Evolutionary conservation across 2,888 invertebrate genomes (phyloP).

Genomic region (Terebella lapidaria): DNA sequence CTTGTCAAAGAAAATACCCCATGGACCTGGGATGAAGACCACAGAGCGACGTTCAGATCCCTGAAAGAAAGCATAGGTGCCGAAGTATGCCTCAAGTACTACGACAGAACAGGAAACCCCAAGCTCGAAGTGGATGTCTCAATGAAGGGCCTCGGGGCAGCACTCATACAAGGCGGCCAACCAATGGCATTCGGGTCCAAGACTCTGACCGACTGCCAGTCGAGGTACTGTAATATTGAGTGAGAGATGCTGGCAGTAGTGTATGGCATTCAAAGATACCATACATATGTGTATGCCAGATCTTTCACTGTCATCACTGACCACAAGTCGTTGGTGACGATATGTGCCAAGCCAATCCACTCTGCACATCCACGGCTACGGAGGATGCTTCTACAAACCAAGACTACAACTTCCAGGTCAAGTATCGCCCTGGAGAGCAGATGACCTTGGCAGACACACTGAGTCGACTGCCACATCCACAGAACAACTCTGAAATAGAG

Average conservation of each 20-base stretch:
- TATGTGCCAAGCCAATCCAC: conserved; percentile 8
- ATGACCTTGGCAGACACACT: conserved; percentile 1
- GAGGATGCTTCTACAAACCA: conserved; percentile 17
- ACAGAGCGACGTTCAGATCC: no score
- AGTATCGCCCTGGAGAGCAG: not conserved
- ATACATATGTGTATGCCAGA: conserved; percentile 16
- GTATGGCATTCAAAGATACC: conserved; percentile 17
- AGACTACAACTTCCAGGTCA: conserved; percentile 13
- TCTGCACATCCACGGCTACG: conserved; percentile 15
- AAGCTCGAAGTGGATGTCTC: no score
- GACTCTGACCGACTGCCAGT: no score
- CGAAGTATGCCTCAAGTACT: no score
- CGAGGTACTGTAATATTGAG: no score
- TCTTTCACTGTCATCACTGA: conserved; percentile 11
- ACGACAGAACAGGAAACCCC: no score
- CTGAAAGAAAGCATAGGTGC: no score
- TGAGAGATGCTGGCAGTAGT: conserved; percentile 22
- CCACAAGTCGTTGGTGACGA: conserved; percentile 16
- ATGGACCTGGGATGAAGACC: no score
- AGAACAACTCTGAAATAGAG: conserved; percentile 2
- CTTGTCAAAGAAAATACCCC: no score
- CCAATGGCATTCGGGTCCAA: no score
- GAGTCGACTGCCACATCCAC: conserved; percentile 5
- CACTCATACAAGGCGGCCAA: no score
- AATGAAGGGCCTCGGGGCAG: no score